Conservation (phyloP, 2,113 vertebrate genomes). For the Tringa solitaria region DNA sequence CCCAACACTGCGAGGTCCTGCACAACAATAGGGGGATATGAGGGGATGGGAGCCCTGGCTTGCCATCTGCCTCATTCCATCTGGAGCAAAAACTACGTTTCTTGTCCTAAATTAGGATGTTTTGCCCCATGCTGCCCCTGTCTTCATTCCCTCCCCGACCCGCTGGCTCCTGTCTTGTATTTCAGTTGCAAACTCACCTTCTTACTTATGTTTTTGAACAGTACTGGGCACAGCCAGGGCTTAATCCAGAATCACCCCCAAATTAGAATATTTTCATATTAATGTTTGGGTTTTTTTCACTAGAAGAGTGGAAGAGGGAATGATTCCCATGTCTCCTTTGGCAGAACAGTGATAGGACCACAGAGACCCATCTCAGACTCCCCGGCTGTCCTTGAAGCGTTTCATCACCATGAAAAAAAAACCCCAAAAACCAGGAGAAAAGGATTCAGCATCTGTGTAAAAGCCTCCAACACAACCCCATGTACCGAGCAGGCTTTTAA, state of each 20-base stretch:
- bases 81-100: background rate
- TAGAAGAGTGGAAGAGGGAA: background rate
- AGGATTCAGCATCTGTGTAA: background rate
- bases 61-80: background rate
- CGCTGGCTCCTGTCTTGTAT: background rate
- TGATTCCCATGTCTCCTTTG: background rate
- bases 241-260: background rate
- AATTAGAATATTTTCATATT: background rate
- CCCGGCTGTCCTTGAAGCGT: background rate
- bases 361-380: background rate
- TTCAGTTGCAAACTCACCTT: background rate
- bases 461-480: background rate
- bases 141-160: background rate
- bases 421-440: background rate
- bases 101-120: background rate
- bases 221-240: background rate
- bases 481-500: background rate
- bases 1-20: background rate
- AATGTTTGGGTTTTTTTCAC: background rate
- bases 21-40: background rate
- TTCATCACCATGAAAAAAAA: rapidly evolving
- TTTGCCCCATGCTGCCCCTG: background rate
- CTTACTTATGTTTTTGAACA: background rate
- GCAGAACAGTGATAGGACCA: background rate
- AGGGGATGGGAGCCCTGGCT: background rate